These are phyloP conservation scores for Endomychus coccineus DNA, from an alignment of 2,888 invertebrate genomes.

Conservation along the genomic window DNA sequence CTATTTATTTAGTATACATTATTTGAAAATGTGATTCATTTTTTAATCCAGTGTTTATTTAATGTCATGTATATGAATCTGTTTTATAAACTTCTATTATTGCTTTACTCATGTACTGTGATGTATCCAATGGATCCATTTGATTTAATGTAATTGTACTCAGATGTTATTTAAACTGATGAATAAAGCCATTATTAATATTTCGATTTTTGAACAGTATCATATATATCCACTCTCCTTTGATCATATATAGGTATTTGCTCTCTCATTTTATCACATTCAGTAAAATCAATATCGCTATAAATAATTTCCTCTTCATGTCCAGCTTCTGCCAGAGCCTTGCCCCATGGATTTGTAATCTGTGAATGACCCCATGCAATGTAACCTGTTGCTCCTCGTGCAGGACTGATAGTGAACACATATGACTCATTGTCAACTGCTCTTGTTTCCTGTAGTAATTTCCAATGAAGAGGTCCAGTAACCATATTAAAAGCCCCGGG, in stretches of 20 bases:
- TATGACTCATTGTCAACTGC: slow-evolving; percentile 87
- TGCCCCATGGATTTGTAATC: slow-evolving; percentile 55
- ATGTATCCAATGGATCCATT: no score
- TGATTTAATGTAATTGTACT: no score
- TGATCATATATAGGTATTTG: slow-evolving; percentile 71
- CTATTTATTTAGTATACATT: no score
- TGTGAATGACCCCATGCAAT: slow-evolving; percentile 65
- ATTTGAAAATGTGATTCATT: no score
- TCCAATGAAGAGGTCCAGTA: slow-evolving; percentile 93
- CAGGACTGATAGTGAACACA: slow-evolving; percentile 62
- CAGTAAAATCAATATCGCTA: slow-evolving; percentile 66
- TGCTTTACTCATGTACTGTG: no score
- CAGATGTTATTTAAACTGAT: no score
- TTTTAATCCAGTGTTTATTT: no score
- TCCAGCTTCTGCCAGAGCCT: slow-evolving; percentile 48
- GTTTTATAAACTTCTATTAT: no score
- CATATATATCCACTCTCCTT: slow-evolving; percentile 60
- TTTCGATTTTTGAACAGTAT: no score
- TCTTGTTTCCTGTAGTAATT: slow-evolving; percentile 69
- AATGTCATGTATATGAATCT: no score
- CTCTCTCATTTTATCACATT: slow-evolving; percentile 67
- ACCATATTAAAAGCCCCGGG: slow-evolving; percentile 96
- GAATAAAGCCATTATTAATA: slow-evolving; percentile 13
- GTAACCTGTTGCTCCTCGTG: slow-evolving; percentile 21
- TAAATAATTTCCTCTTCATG: slow-evolving; percentile 64